Evolutionary conservation across 2,888 invertebrate species (phyloP).

Genomic region (Lordiphosa andalusiaca): DNA sequence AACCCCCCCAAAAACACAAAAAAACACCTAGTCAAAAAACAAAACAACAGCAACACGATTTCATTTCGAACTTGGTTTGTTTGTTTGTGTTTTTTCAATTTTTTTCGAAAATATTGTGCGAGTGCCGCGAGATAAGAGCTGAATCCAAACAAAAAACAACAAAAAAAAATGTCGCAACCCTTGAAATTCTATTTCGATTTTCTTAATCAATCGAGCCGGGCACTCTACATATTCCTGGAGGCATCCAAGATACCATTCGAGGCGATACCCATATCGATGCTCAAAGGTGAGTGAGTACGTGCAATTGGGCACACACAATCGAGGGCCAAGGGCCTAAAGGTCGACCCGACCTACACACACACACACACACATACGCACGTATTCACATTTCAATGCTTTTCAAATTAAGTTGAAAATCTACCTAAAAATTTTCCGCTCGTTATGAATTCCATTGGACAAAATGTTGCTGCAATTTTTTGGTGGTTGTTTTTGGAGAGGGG

Average conservation of each 20-base stretch:
- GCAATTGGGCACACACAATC: slow-evolving; percentile 25
- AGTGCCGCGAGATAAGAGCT: background rate
- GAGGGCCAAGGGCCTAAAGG: slow-evolving; percentile 31
- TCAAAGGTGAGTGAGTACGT: slow-evolving; percentile 84
- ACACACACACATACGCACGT: slow-evolving; percentile 8
- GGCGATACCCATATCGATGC: slow-evolving; percentile 83
- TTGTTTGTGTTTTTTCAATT: no score
- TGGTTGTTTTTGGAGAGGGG: slow-evolving; percentile 19
- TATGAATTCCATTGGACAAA: slow-evolving; percentile 44
- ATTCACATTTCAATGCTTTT: slow-evolving; percentile 25
- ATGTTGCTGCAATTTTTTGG: slow-evolving; percentile 10
- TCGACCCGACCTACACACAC: slow-evolving; percentile 23
- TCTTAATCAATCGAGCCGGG: slow-evolving; percentile 88
- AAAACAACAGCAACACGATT: background rate
- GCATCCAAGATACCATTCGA: slow-evolving; percentile 85
- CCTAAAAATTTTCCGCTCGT: slow-evolving; percentile 58
- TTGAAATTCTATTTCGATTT: slow-evolving; percentile 87
- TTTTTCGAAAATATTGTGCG: background rate
- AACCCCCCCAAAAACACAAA: no score
- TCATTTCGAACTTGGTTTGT: background rate
- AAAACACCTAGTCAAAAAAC: slow-evolving; percentile 15
- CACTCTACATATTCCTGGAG: slow-evolving; percentile 87
- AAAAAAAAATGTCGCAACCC: slow-evolving; percentile 79
- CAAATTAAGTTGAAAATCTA: slow-evolving; percentile 13
- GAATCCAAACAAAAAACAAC: no score